A percentile compares a stretch with the other conserved stretches of the same genome.
Evolutionary conservation across 2,888 invertebrate species (phyloP).

Genomic region (Melinaea menophilus): DNA sequence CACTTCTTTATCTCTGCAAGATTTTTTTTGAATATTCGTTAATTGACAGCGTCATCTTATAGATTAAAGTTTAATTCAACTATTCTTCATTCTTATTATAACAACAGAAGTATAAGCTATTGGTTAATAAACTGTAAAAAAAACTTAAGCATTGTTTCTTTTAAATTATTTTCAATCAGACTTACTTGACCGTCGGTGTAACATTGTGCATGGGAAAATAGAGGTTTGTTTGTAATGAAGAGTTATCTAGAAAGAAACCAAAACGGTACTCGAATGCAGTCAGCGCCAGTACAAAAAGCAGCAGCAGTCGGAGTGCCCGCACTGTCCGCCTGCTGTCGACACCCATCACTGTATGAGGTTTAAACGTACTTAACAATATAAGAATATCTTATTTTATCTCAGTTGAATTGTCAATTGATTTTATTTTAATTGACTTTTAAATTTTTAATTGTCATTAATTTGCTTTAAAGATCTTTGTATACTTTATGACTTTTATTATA

Average conservation of each 20-base stretch:
- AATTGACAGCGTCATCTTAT: no score
- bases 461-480: no score
- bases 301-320: constrained; percentile 70
- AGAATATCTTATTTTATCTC: neutral
- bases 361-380: constrained; percentile 25
- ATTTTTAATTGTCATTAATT: no score
- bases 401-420: no score
- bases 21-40: neutral
- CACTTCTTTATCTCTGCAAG: constrained; percentile 46
- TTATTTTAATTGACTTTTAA: no score
- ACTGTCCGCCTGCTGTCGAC: constrained; percentile 66
- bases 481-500: no score
- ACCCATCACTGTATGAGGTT: constrained; percentile 70
- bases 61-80: no score
- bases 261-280: constrained; percentile 84
- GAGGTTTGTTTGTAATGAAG: constrained; percentile 66
- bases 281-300: constrained; percentile 79
- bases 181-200: constrained; percentile 58
- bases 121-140: neutral
- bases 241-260: constrained; percentile 80
- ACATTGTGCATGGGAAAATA: constrained; percentile 70
- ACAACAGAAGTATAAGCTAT: neutral
- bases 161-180: neutral
- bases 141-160: neutral
- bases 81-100: no score